These are phyloP conservation scores for Chironomus tentans DNA, from an alignment of 2,888 invertebrate species.

Conservation along the genomic window DNA sequence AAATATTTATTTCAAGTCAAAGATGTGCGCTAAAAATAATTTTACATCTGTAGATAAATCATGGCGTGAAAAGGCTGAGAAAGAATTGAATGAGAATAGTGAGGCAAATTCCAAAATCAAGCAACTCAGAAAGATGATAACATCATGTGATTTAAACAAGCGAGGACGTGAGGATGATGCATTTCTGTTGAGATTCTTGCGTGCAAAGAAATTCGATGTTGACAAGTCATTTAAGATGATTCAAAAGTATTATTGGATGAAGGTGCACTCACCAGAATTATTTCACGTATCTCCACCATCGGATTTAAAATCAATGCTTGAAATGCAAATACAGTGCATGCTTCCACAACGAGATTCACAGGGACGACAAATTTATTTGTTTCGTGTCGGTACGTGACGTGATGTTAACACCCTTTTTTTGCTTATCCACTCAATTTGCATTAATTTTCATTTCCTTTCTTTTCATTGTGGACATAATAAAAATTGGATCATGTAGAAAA, in stretches of 20 bases:
- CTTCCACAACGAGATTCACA: slow-evolving; percentile 39
- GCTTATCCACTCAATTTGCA: neutral
- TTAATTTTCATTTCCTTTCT: neutral
- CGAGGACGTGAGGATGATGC: slow-evolving; percentile 46
- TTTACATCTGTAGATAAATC: slow-evolving; percentile 23
- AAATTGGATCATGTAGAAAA: too few species aligned
- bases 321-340: slow-evolving; percentile 43
- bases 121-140: slow-evolving; percentile 28
- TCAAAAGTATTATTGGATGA: slow-evolving; percentile 43
- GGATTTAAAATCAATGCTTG: slow-evolving; percentile 37
- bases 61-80: slow-evolving; percentile 30
- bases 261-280: slow-evolving; percentile 41
- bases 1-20: neutral
- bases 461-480: neutral
- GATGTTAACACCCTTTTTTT: neutral
- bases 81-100: slow-evolving; percentile 29
- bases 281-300: slow-evolving; percentile 41
- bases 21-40: neutral
- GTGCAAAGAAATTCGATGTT: slow-evolving; percentile 48
- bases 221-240: slow-evolving; percentile 43
- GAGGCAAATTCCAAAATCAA: slow-evolving; percentile 28
- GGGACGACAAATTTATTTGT: slow-evolving; percentile 42
- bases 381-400: slow-evolving; percentile 40
- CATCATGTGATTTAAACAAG: slow-evolving; percentile 24
- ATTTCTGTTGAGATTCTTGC: slow-evolving; percentile 48